A percentile compares a stretch with the other conserved stretches of the same genome.
Evolutionary conservation across 2,113 vertebrate genomes (phyloP).

Genomic region (Australoheros scitulus): DNA sequence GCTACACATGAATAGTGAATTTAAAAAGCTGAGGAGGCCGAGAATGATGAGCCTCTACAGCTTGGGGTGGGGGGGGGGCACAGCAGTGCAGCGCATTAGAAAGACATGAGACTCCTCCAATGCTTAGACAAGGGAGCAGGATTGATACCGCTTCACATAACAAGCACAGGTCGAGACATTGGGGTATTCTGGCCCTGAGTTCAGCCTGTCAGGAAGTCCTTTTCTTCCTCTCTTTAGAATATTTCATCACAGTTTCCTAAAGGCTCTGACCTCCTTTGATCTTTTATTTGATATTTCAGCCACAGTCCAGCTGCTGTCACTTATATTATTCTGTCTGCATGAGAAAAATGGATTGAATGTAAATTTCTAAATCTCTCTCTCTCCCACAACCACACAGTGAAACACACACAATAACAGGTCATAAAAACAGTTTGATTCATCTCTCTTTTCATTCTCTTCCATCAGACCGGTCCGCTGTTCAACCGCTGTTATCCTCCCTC

Average conservation of each 20-base stretch:
- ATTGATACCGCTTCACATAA: background rate
- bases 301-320: background rate
- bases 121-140: accelerated
- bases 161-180: too few species aligned
- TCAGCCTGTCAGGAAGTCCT: background rate
- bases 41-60: background rate
- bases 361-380: background rate
- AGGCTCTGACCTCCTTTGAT: background rate
- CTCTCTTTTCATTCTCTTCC: slow-evolving; percentile 12
- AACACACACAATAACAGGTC: background rate
- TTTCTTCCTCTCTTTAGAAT: background rate
- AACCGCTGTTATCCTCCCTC: slow-evolving; percentile 26
- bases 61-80: too few species aligned
- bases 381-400: background rate
- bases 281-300: background rate
- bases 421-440: background rate
- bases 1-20: background rate
- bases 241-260: background rate
- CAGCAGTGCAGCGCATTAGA: too few species aligned
- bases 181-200: background rate
- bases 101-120: background rate
- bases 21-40: background rate
- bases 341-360: background rate
- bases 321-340: background rate
- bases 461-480: slow-evolving; percentile 1